Conservation (phyloP, 1,140 invertebrate genomes). For the Pollicipes pollicipes region DNA sequence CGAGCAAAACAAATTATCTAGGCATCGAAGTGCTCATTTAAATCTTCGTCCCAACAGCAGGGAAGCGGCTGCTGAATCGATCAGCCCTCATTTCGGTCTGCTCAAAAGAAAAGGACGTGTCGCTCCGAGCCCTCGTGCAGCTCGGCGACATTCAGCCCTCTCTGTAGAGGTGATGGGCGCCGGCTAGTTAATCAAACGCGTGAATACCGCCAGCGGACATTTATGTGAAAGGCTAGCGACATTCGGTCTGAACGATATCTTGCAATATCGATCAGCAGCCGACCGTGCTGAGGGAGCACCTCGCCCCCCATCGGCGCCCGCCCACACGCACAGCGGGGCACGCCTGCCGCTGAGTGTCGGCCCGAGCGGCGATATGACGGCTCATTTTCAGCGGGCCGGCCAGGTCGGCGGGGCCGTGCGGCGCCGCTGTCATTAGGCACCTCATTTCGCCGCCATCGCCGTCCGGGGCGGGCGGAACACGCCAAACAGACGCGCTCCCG, state of each 20-base stretch:
- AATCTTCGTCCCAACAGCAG: no score
- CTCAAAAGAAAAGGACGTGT: no score
- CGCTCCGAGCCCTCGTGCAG: no score
- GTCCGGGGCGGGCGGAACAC: no score
- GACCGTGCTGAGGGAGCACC: no score
- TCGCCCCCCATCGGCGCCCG: no score
- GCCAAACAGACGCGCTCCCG: neutral
- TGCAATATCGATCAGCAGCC: neutral
- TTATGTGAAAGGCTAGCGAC: neutral
- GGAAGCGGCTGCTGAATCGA: no score
- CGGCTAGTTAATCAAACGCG: neutral
- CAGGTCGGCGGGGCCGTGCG: no score
- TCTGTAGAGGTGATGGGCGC: neutral
- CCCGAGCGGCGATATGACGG: neutral
- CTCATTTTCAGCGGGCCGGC: constrained; percentile 1
- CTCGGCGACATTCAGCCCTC: neutral
- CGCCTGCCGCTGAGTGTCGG: neutral
- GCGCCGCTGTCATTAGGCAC: neutral
- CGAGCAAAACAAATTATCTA: no score
- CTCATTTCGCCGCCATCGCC: neutral
- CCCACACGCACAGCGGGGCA: neutral
- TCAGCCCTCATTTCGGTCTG: no score
- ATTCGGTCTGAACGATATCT: neutral
- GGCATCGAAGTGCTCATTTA: no score
- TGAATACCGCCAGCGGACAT: neutral